Evolutionary conservation across 2,888 invertebrate genomes (phyloP).

Genomic region (Synergus itoensis): DNA sequence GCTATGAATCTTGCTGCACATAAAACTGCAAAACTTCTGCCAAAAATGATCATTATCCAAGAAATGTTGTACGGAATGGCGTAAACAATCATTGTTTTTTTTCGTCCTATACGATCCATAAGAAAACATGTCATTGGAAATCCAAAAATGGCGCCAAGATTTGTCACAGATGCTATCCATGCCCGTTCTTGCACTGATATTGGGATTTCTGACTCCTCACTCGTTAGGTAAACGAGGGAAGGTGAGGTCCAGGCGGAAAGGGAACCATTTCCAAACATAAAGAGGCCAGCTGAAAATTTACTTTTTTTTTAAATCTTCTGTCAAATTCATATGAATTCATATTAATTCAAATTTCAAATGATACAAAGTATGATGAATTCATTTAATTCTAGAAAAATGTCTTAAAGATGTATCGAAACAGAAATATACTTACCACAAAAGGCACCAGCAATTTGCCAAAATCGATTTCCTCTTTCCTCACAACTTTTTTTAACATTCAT

Average conservation of each 20-base stretch:
- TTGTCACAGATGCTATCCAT: conserved; percentile 7
- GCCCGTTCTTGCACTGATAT: conserved; percentile 4
- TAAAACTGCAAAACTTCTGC: neutral
- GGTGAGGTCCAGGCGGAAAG: neutral
- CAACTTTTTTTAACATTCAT: no score
- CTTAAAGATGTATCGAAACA: no score
- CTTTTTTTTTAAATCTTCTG: no score
- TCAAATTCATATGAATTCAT: no score
- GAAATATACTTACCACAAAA: neutral
- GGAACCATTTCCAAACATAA: neutral
- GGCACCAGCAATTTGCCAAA: neutral
- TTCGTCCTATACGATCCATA: neutral
- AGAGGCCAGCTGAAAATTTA: neutral
- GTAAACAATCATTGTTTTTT: conserved; percentile 7
- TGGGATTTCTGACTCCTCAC: neutral
- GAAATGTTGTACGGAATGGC: neutral
- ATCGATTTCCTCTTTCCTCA: neutral
- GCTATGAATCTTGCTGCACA: conserved; percentile 5
- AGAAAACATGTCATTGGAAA: neutral
- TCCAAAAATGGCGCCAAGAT: neutral
- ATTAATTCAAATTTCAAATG: no score
- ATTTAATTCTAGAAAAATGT: no score
- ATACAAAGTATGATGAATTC: no score
- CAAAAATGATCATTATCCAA: conserved; percentile 3
- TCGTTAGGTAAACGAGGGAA: neutral